Conservation (phyloP, 2,888 invertebrate species). For the Pollenia angustigena region DNA sequence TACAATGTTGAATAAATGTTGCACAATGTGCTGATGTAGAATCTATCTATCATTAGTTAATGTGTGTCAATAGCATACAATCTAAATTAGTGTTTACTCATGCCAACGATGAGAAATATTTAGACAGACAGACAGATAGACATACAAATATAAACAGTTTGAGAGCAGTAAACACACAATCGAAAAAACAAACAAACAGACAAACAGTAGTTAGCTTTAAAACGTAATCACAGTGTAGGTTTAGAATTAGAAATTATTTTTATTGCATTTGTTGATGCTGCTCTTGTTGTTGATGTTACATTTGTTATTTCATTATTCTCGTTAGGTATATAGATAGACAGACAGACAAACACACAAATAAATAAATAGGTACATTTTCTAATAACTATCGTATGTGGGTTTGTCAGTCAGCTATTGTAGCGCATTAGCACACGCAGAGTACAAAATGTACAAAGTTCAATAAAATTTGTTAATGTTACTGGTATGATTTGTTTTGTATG, state of each 20-base stretch:
- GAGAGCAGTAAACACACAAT: background rate
- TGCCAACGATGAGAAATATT: conserved; percentile 67
- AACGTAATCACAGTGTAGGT: conserved; percentile 64
- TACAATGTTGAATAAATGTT: conserved; percentile 22
- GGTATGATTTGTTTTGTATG: conserved; percentile 20
- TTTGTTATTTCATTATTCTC: conserved; percentile 34
- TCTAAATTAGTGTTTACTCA: conserved; percentile 73
- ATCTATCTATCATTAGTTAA: conserved; percentile 60
- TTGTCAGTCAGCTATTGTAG: conserved; percentile 17
- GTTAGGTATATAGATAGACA: conserved; percentile 34
- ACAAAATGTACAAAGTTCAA: background rate
- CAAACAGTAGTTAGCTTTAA: conserved; percentile 17
- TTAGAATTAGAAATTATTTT: conserved; percentile 58
- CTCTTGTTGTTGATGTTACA: background rate
- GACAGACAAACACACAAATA: conserved; percentile 12
- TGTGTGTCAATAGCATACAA: conserved; percentile 70
- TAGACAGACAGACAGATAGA: conserved; percentile 50
- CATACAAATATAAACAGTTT: conserved; percentile 1
- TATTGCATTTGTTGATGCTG: conserved; percentile 32
- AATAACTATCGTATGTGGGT: conserved; percentile 3
- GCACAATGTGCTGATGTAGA: background rate
- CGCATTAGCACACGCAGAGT: conserved; percentile 3
- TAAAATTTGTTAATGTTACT: conserved; percentile 35
- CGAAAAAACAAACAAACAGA: conserved; percentile 1
- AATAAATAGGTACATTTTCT: conserved; percentile 9